Conservation (phyloP, 2,113 vertebrate genomes). For the Mus pahari region DNA sequence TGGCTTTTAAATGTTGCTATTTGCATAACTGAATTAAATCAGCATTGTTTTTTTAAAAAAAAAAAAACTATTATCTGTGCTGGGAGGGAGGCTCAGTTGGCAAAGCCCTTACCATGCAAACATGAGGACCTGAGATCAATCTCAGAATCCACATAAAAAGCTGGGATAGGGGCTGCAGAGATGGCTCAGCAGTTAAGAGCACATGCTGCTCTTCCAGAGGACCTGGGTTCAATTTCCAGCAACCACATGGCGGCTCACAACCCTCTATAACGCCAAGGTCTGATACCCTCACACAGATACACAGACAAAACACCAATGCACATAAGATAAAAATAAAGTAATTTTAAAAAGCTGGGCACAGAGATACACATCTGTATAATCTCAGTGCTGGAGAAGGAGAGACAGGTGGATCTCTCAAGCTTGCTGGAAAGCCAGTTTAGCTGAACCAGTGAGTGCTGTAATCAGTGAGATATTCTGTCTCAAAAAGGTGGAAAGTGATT, state of each 20-base stretch:
- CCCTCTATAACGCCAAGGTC: too few relatives aligned
- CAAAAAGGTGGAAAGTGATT: background rate
- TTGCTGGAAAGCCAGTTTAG: background rate
- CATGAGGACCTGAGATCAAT: background rate
- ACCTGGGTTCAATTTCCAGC: background rate
- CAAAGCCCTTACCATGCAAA: background rate
- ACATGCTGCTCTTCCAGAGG: background rate
- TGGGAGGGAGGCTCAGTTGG: too few relatives aligned
- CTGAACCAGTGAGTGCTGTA: background rate
- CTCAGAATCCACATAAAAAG: background rate
- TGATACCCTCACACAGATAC: too few relatives aligned
- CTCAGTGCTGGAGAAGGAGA: background rate
- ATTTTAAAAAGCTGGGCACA: too few relatives aligned
- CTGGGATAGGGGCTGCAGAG: background rate
- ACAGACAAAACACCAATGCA: too few relatives aligned
- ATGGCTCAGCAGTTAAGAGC: background rate
- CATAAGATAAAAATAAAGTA: too few relatives aligned
- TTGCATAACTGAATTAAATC: constrained; percentile 19
- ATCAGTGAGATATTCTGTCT: background rate
- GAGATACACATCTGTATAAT: background rate
- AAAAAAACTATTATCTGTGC: background rate
- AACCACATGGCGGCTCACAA: background rate
- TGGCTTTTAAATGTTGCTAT: background rate
- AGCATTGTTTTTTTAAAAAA: background rate
- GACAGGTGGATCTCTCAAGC: too few relatives aligned